Evolutionary conservation across 1,140 invertebrate species (phyloP), one percentile per base, ranked within the genome.

Genomic region (Pissodes strobi): DNA sequence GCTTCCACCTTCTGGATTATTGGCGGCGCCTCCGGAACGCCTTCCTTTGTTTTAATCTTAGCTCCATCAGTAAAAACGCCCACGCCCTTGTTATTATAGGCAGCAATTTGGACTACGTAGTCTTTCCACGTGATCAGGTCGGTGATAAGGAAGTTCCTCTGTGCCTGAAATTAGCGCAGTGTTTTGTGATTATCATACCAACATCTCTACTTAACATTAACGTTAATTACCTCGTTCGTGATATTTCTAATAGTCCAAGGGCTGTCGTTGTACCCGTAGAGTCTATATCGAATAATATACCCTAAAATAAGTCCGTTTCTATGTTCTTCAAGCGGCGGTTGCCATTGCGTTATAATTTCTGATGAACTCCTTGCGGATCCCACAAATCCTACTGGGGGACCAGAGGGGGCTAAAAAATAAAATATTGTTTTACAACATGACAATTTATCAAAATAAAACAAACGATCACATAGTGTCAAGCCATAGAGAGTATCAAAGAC

Each of bases 41-140:
- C 95, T 84, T 98, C 95, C 77, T 92, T 91, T 1, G 95, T 98
- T 80, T 97, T 94, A 22, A 98, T 95, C 76, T 88, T 91, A 39
- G 96, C 88, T 38, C 90, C 89, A n/a, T 93, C 88, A 17, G 92
- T 94, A 76, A 90, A 99, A 0, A 92, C 86, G 0, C 97, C 97
- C 5, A 95, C 88, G 2, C 97, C 97, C 83, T 97, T 95, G 69
- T 95, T 92, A 78, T 99, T 99, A 71, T 92, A 99, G 0, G 96
- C 95, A 0, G 97, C 95, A 57, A 99, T 95, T 82, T 97, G 93
- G 0, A 99, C 90, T 30, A 95, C 89, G 73, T 99, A 99, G 78
- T 97, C 93, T 79, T 97, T 95, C 95, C 95, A 98, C 0, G 95
- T 97, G 55, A 98, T 98, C 30, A 98, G 80, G 73, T 96, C 94